A percentile compares a stretch with the other conserved stretches of the same genome.
Conservation (phyloP, 2,888 invertebrate species). For the Drosophila melanosoma region DNA sequence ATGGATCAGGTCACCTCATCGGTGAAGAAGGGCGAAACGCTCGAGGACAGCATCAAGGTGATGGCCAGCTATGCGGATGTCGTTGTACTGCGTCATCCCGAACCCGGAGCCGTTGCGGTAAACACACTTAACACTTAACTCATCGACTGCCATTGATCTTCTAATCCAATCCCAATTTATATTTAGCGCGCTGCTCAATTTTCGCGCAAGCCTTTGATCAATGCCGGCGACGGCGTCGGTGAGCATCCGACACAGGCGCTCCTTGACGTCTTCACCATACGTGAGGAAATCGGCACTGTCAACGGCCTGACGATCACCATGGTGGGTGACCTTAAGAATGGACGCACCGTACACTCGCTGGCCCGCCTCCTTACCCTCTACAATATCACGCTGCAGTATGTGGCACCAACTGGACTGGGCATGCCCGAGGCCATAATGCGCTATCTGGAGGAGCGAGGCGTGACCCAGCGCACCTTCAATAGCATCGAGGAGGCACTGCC, state of each 20-base stretch:
- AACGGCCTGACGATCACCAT: slow-evolving; percentile 98
- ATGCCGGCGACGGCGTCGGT: slow-evolving; percentile 98
- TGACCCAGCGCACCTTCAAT: slow-evolving; percentile 88
- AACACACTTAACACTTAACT: slow-evolving; percentile 83
- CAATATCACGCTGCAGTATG: slow-evolving; percentile 96
- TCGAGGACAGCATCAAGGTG: slow-evolving; percentile 94
- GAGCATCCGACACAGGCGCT: slow-evolving; percentile 99
- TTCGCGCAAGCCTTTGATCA: slow-evolving; percentile 96
- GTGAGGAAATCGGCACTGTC: slow-evolving; percentile 99
- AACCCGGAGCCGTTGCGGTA: slow-evolving; percentile 95
- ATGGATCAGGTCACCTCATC: slow-evolving; percentile 97
- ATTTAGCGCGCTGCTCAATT: slow-evolving; percentile 91
- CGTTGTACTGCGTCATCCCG: slow-evolving; percentile 96
- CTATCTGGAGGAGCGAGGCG: slow-evolving; percentile 91
- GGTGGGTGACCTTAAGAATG: slow-evolving; percentile 99
- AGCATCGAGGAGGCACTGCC: slow-evolving; percentile 94
- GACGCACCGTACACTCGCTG: slow-evolving; percentile 98
- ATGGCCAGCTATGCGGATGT: slow-evolving; percentile 98
- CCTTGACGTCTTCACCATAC: slow-evolving; percentile 98
- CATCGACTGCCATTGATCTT: neutral
- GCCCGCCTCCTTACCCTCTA: slow-evolving; percentile 97
- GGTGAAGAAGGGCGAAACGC: slow-evolving; percentile 97
- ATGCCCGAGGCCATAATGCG: slow-evolving; percentile 96
- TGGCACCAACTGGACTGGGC: slow-evolving; percentile 93
- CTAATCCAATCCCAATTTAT: neutral